Base-by-base conservation (phyloP, 2,113 vertebrate species). In the Phocoena phocoena region DNA sequence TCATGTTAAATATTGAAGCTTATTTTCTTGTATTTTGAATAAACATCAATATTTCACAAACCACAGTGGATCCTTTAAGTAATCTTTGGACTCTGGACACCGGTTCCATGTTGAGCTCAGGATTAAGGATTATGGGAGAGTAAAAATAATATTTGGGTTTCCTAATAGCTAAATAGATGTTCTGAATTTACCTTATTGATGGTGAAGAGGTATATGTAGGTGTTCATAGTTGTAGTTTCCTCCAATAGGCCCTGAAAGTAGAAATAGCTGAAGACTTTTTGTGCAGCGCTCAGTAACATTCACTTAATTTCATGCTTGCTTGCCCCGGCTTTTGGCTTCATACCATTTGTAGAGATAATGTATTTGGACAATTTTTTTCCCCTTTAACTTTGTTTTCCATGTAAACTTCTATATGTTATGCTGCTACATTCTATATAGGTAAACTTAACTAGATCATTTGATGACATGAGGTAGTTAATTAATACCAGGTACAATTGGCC, bases 121-220 rank as follows among this genome's bases (percentile, higher is more conserved):
- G 28, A 77, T 88, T 96, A 93, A 85, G 10, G 65, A 82, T 93
- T 88, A 63, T 36, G 31, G 36, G 23, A 77, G 68, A 76, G 63
- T 70, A 15, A 93, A 96, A 93, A 38, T 50, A 68, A 63, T 86
- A 53, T 62, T 93, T 94, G 12, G 70, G 18, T 85, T 97, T 97
- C 74, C 44, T 70, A 62, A 63, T 83, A 73, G 41, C 55, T 68
- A 68, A 88, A 80, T 87, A 88, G 21, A 20, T 81, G 9, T 84
- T 92, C 60, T 77, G 9, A 44, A 94, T 84, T 95, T 82, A 63
- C 60, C 28, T 28, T 81, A 8, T n/a, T 96, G 65, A 65, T 82
- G 26, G 13, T 53, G 80, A 84, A 68, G 31, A n/a, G 50, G 7
- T 60, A 26, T 71, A 65, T 92, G 14, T 77, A 65, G 31, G 5